Evolutionary conservation across 2,797 vertebrate species (phyloP).

Genomic region (Otus scops): DNA sequence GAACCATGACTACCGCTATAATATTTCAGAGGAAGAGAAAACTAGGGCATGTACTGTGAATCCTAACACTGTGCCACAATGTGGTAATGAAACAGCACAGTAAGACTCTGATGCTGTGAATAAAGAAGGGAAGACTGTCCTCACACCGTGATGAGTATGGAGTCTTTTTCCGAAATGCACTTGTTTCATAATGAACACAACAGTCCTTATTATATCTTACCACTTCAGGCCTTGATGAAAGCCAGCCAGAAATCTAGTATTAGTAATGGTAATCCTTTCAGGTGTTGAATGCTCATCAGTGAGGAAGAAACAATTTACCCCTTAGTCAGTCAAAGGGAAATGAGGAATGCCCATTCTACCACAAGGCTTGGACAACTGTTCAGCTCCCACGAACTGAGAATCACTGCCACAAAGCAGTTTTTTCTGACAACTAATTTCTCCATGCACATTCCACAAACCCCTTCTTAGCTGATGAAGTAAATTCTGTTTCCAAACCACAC

Average conservation of each 20-base stretch:
- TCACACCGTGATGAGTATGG: background rate
- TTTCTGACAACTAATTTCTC: background rate
- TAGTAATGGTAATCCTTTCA: background rate
- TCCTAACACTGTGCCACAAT: background rate
- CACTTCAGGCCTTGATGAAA: background rate
- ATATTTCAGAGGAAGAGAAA: background rate
- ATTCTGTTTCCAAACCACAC: background rate
- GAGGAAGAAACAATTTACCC: background rate
- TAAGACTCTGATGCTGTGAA: background rate
- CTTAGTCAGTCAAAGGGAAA: background rate
- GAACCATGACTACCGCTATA: background rate
- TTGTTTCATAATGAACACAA: background rate
- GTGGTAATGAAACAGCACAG: background rate
- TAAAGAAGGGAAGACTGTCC: background rate
- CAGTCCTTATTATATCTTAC: background rate
- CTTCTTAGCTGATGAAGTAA: background rate
- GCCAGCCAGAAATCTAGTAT: background rate
- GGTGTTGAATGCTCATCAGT: background rate
- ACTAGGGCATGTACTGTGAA: background rate
- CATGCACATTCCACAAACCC: background rate
- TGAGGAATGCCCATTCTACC: background rate
- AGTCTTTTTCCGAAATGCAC: background rate
- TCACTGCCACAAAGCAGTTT: background rate
- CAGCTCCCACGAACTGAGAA: background rate
- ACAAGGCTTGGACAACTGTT: fast-evolving